phyloP scores from a whole-genome alignment of 2,888 invertebrate species.

The Drosophila borborema region DNA sequence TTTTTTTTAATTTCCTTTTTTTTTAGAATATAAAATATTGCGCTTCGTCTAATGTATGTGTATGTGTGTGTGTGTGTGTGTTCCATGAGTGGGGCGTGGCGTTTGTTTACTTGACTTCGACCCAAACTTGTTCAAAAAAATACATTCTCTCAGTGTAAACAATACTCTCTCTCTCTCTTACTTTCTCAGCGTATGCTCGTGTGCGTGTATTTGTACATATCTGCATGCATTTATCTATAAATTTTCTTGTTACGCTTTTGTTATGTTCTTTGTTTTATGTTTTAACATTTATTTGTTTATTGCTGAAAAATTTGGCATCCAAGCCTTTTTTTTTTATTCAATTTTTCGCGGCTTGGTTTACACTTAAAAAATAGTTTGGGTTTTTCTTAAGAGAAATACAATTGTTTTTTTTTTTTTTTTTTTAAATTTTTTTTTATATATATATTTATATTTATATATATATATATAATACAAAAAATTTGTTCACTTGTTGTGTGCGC shows the following conservation, averaged over 20 bases:
- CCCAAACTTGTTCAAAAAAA: constrained; percentile 5
- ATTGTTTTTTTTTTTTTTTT: constrained; percentile 20
- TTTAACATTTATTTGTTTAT: constrained; percentile 43
- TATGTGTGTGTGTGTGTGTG: constrained; percentile 16
- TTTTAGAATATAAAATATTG: constrained; percentile 32
- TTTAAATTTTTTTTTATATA: constrained; percentile 13
- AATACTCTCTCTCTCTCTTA: constrained; percentile 9
- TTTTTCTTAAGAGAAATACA: constrained; percentile 41
- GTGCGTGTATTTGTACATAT: constrained; percentile 40
- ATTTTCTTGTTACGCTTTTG: constrained; percentile 54
- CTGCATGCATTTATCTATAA: constrained; percentile 50
- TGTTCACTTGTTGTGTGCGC: constrained; percentile 74
- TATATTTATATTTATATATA: constrained; percentile 24
- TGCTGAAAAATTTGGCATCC: constrained; percentile 78
- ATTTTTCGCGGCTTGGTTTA: constrained; percentile 70
- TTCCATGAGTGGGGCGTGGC: constrained; percentile 33
- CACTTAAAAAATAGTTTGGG: constrained; percentile 71
- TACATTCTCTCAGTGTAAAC: too few species aligned
- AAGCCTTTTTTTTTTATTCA: constrained; percentile 40
- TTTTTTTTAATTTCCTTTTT: neutral
- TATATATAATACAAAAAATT: constrained; percentile 73
- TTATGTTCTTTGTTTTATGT: constrained; percentile 29
- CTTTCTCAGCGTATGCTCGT: too few species aligned
- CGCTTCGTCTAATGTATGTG: constrained; percentile 37
- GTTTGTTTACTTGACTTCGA: neutral